Evolutionary conservation across 2,797 vertebrate species (phyloP).

Genomic region (Malurus leucopterus): DNA sequence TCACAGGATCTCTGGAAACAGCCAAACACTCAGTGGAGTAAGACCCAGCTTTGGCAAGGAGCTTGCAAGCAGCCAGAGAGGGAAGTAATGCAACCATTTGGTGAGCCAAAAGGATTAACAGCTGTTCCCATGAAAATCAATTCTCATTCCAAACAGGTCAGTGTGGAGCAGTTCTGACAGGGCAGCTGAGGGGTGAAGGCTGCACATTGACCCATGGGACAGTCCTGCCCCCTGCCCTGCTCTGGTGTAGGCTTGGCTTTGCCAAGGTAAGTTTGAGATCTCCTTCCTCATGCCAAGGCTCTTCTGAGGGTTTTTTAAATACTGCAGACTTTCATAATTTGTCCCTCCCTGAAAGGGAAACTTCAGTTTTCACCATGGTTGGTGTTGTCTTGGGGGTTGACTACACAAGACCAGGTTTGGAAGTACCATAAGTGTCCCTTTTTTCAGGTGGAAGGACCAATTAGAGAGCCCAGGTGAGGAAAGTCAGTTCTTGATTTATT

Average conservation of each 20-base stretch:
- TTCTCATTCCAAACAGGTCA: background rate
- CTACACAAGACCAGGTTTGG: background rate
- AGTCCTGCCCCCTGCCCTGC: background rate
- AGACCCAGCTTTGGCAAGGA: conserved; percentile 1
- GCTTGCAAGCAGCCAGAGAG: conserved; percentile 1
- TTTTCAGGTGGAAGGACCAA: background rate
- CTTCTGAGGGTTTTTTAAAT: background rate
- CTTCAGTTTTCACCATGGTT: background rate
- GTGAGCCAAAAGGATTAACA: conserved; percentile 7
- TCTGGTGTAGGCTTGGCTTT: fast-evolving
- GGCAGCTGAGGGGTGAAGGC: background rate
- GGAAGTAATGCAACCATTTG: background rate
- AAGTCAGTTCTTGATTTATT: background rate
- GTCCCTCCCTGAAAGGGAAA: background rate
- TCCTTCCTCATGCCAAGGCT: background rate
- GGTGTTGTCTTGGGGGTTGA: fast-evolving
- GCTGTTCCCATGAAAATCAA: background rate
- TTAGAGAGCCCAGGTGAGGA: background rate
- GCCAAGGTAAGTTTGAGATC: background rate
- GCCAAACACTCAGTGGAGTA: background rate
- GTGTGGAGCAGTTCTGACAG: background rate
- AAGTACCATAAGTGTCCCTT: background rate
- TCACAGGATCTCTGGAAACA: background rate
- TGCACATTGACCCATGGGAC: background rate
- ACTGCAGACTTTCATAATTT: background rate